Percentiles rank a stretch among this genome's conserved stretches.
These are phyloP conservation scores for Lagria hirta DNA, from an alignment of 2,888 invertebrate species.

Conservation along the genomic window DNA sequence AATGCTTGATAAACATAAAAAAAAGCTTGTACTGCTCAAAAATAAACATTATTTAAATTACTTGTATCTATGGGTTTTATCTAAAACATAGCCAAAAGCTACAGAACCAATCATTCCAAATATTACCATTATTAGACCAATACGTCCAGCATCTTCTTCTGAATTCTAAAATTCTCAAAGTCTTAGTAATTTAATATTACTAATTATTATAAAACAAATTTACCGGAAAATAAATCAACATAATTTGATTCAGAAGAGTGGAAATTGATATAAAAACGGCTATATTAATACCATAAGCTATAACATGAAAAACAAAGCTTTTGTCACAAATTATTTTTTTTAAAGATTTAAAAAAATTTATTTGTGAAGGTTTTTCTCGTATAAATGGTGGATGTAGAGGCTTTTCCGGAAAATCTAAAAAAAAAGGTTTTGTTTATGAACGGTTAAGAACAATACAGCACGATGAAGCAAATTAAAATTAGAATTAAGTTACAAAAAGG, in stretches of 20 bases:
- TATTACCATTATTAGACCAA: constrained; percentile 84
- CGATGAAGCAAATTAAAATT: no score
- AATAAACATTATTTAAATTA: constrained; percentile 46
- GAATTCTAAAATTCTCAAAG: constrained; percentile 52
- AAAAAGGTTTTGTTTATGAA: no score
- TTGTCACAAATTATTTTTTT: constrained; percentile 73
- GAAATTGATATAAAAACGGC: constrained; percentile 95
- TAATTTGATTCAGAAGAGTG: constrained; percentile 85
- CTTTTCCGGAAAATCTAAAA: constrained; percentile 59
- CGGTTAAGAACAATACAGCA: no score
- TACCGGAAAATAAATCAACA: constrained; percentile 78
- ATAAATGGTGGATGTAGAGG: constrained; percentile 61
- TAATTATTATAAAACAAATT: constrained; percentile 14
- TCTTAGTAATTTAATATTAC: not conserved
- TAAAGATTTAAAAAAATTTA: constrained; percentile 65
- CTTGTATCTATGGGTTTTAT: constrained; percentile 91
- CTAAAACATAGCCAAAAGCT: constrained; percentile 81
- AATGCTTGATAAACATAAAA: no score
- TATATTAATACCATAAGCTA: constrained; percentile 90
- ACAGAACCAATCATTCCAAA: constrained; percentile 90
- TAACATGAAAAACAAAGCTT: constrained; percentile 75
- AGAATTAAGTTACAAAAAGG: no score
- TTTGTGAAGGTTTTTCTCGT: no score
- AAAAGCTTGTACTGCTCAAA: not conserved
- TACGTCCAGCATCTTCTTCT: constrained; percentile 78